Evolutionary conservation across 2,888 invertebrate species (phyloP), one percentile per base, ranked within the genome.

Genomic region (Sphaerophoria rueppellii): DNA sequence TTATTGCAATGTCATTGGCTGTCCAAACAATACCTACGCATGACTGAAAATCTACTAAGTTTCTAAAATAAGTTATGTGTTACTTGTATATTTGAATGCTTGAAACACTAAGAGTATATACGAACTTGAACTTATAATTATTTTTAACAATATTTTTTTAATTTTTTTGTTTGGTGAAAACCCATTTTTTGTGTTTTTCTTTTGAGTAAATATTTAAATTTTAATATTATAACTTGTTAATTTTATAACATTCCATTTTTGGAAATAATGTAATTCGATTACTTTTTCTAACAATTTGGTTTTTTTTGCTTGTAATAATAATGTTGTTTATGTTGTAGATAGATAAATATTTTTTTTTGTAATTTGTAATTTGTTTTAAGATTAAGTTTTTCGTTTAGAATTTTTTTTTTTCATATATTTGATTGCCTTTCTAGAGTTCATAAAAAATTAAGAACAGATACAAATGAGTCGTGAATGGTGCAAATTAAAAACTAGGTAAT

Each of bases 331-430:
- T 73, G 48, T 79, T 79, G 77, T 81, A 81, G 81, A 81, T 81
- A 75, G 71, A 81, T 81, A 81, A 85, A 82, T 87, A 87, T n/a
- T n/a, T n/a, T n/a, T n/a, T n/a, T n/a, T n/a, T 87, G 82, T 87
- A 82, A 76, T 78, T 83, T 87, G 80, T 80, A n/a, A n/a, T 82
- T 65, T 85, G 46, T 86, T 58, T 54, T 70, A 65, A 63, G 65
- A 70, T 70, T 73, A 82, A 65, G 70, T 81, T 72, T 74, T 85
- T 72, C 70, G 78, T 74, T 86, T 61, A 50, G 60, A 35, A 69
- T 61, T 32, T 65, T 9, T 54, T 24, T 55, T 74, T 74, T 69
- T 69, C 55, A 61, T 86, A 35, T 54, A 54, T 75, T 76, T 86
- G 82, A 79, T 80, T 86, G 86, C 83, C 80, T 72, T 86, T 70